phyloP scores from a whole-genome alignment of 30 jellyfish, hydroid and myxozoan species.

The Aurelia aurita region DNA sequence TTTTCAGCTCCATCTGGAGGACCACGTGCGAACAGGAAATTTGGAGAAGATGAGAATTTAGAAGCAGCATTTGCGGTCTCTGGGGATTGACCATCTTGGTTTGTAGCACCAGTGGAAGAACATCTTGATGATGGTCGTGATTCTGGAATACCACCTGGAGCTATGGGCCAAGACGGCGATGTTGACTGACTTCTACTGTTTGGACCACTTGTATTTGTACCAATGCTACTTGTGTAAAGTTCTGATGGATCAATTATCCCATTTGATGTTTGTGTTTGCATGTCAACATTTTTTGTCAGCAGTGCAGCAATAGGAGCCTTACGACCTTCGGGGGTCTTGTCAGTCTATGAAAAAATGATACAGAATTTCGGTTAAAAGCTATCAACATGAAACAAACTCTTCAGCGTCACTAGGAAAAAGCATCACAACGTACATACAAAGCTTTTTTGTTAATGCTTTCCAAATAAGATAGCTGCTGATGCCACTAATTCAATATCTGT shows the following conservation, averaged over 20 bases:
- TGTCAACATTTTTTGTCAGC: conserved; percentile 75
- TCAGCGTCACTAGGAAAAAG: no score
- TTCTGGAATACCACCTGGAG: conserved; percentile 79
- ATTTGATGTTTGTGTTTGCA: conserved; percentile 89
- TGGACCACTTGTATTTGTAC: conserved; percentile 68
- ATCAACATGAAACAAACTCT: no score
- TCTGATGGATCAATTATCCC: conserved; percentile 87
- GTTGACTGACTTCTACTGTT: conserved; percentile 91
- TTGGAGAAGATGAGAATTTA: conserved; percentile 96
- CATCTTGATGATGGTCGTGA: conserved; percentile 74
- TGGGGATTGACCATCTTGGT: conserved; percentile 75
- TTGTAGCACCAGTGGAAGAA: conserved; percentile 62
- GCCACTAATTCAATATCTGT: no score
- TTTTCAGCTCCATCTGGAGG: conserved; percentile 99
- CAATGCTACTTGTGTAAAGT: conserved; percentile 25
- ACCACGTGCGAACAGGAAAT: conserved; percentile 96
- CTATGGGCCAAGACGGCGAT: conserved; percentile 95
- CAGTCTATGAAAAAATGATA: conserved; percentile 48
- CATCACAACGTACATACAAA: no score
- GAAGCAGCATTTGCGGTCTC: conserved; percentile 67
- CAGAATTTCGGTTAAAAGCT: neutral
- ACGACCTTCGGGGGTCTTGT: conserved; percentile 96
- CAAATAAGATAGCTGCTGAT: no score
- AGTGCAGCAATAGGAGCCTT: conserved; percentile 90
- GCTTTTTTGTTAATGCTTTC: no score